Evolutionary conservation across 2,888 invertebrate species (phyloP).

Genomic region (Conops quadrifasciatus): DNA sequence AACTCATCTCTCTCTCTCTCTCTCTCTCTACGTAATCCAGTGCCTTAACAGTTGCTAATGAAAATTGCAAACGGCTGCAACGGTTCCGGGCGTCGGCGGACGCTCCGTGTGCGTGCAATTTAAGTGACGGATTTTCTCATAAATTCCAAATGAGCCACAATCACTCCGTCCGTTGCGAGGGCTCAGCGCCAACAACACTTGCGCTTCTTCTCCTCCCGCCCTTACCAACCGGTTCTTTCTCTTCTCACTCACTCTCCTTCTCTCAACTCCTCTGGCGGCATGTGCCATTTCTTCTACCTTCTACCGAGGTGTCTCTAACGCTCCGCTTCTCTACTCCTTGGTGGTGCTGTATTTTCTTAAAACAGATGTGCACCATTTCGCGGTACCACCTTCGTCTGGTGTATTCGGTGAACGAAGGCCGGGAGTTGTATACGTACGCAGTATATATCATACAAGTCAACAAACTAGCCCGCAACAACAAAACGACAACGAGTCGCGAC

Average conservation of each 20-base stretch:
- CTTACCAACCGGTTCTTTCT: no score
- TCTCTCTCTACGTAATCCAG: no score
- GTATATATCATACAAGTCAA: slow-evolving; percentile 18
- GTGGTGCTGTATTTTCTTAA: not conserved
- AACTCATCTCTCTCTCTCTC: not conserved
- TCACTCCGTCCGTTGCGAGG: not conserved
- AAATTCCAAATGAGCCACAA: slow-evolving; percentile 34
- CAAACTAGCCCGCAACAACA: slow-evolving; percentile 25
- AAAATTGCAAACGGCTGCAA: no score
- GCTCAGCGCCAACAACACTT: no score
- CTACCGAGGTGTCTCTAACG: no score
- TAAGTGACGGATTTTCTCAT: slow-evolving; percentile 37
- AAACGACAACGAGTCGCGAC: not conserved
- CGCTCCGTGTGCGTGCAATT: slow-evolving; percentile 16
- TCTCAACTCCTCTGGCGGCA: no score
- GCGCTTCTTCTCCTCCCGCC: not conserved
- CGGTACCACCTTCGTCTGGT: not conserved
- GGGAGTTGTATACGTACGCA: not conserved
- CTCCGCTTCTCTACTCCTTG: not conserved
- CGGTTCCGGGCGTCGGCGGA: not conserved
- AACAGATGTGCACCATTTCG: slow-evolving; percentile 31
- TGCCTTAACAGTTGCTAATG: no score
- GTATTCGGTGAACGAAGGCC: not conserved
- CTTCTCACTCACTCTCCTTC: not conserved
- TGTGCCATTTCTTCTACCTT: no score